A percentile compares a stretch with the other conserved stretches of the same genome.
Evolutionary conservation across 2,888 invertebrate species (phyloP).

Genomic region (Sinohyriopsis cumingii): DNA sequence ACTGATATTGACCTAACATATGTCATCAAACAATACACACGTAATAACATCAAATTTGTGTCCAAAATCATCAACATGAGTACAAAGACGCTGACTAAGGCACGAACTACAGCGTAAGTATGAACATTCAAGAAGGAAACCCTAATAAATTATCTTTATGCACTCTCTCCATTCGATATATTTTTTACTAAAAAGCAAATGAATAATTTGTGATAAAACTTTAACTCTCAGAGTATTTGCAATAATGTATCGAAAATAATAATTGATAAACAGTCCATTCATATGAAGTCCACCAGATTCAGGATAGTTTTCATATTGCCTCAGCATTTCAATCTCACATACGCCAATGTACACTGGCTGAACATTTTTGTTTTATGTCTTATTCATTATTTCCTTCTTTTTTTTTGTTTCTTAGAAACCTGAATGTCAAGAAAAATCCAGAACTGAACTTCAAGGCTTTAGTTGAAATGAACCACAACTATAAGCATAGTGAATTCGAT

Average conservation of each 20-base stretch:
- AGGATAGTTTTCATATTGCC: too few relatives aligned
- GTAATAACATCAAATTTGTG: conserved; percentile 46
- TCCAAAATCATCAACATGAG: conserved; percentile 45
- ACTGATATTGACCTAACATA: conserved; percentile 42
- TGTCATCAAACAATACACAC: conserved; percentile 39
- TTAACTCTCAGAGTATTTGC: too few relatives aligned
- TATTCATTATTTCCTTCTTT: too few relatives aligned
- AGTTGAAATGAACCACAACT: conserved; percentile 37
- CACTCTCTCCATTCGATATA: too few relatives aligned
- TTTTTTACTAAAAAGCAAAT: too few relatives aligned
- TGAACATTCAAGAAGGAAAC: background rate
- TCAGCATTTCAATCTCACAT: too few relatives aligned
- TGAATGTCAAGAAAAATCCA: conserved; percentile 30
- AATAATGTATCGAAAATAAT: too few relatives aligned
- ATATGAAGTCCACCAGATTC: background rate
- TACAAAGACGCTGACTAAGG: conserved; percentile 42
- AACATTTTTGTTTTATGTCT: too few relatives aligned
- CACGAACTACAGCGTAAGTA: conserved; percentile 45
- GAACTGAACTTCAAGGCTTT: conserved; percentile 28
- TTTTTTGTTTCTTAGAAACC: conserved; percentile 23
- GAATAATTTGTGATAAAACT: too few relatives aligned
- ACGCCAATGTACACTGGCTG: too few relatives aligned
- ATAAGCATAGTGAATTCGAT: conserved; percentile 32
- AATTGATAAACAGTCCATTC: background rate
- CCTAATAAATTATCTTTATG: background rate